Evolutionary conservation across 2,113 vertebrate species (phyloP).

Genomic region (Corythaixoides concolor): DNA sequence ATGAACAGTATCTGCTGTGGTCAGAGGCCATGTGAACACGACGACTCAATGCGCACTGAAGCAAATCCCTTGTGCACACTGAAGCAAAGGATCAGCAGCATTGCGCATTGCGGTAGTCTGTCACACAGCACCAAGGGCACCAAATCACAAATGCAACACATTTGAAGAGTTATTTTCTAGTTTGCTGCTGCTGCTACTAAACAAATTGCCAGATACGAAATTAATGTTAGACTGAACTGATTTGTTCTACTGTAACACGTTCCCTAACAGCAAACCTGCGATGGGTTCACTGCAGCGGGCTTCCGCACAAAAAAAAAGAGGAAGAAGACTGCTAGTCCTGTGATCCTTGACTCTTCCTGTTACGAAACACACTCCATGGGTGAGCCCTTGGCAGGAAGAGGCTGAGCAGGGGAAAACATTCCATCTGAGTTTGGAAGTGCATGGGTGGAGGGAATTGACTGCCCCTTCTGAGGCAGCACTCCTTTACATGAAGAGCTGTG

Average conservation of each 20-base stretch:
- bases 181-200: neutral
- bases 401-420: neutral
- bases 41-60: neutral
- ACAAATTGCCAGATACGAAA: neutral
- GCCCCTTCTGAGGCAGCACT: fast-evolving
- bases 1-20: neutral
- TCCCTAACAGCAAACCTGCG: neutral
- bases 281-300: neutral
- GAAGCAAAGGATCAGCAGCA: neutral
- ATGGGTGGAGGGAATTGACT: fast-evolving
- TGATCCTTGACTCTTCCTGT: neutral
- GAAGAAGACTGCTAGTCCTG: neutral
- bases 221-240: neutral
- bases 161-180: neutral
- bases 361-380: neutral
- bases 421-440: neutral
- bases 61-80: neutral
- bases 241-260: neutral
- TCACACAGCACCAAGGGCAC: neutral
- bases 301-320: neutral
- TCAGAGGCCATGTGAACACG: neutral
- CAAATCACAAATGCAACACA: neutral
- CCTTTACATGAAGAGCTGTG: neutral
- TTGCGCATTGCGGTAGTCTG: neutral
- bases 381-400: neutral